These are phyloP conservation scores for Ennomos erosarius DNA, from an alignment of 2,888 invertebrate species.

Conservation along the genomic window DNA sequence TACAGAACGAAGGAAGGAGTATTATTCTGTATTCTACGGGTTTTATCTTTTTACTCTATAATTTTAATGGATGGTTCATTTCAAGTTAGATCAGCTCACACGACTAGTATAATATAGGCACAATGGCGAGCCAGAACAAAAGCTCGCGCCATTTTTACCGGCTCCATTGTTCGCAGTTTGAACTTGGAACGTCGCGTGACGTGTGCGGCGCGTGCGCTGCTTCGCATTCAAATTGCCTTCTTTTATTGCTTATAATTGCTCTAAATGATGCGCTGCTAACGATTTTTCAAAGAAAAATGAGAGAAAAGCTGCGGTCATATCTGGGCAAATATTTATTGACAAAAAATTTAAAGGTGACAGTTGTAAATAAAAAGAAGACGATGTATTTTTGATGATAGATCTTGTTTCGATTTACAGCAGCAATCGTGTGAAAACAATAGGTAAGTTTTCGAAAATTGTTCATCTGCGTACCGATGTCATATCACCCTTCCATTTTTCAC, in stretches of 20 bases:
- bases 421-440: conserved; percentile 54
- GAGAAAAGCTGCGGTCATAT: conserved; percentile 1
- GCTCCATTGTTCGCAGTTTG: conserved; percentile 75
- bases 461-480: conserved; percentile 58
- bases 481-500: conserved; percentile 55
- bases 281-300: conserved; percentile 15
- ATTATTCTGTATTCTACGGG: too few relatives aligned
- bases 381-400: too few relatives aligned
- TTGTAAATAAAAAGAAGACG: too few relatives aligned
- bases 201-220: conserved; percentile 76
- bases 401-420: conserved; percentile 26
- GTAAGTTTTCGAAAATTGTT: conserved; percentile 53
- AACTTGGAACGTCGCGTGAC: conserved; percentile 81
- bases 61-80: conserved; percentile 34
- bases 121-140: conserved; percentile 76
- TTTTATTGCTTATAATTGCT: conserved; percentile 65
- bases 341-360: too few relatives aligned
- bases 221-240: conserved; percentile 75
- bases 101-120: conserved; percentile 43
- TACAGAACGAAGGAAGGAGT: too few relatives aligned
- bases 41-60: conserved; percentile 15
- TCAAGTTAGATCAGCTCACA: conserved; percentile 41
- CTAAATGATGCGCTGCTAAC: conserved; percentile 42
- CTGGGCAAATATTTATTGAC: too few relatives aligned
- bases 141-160: conserved; percentile 80